Evolutionary conservation across 2,797 vertebrate genomes (phyloP), one percentile per base, ranked within the genome.

Genomic region (Myotis pilosus): DNA sequence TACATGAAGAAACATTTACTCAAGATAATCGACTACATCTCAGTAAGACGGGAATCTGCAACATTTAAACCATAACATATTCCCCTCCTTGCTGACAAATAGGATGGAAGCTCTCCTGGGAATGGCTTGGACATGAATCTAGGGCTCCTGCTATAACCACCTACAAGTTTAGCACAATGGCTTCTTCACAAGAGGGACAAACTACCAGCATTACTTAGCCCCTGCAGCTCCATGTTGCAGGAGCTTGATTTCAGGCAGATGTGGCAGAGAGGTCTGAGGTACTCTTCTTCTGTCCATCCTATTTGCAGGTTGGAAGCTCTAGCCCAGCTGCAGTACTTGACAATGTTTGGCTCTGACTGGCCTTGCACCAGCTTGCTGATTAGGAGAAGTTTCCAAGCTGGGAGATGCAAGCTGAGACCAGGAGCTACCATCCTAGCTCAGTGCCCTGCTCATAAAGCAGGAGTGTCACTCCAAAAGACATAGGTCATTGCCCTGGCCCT

Each of bases 371-470:
- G 20, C 68, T 53, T 19, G 0, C 12, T 79, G 15, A 1, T 28
- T 22, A 87, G 55, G 5, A 90, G 20, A 2, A 33, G 20, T 28
- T 5, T 16, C 30, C 11, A n/a, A n/a, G 13, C 28, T 22, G 17
- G 33, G 28, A 79, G 49, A 62, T 69, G 36, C 7, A 28, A 44
- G 30, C 28, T 75, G 33, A 78, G 33, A 87, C 16, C 22, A 75
- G 12, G 20, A 84, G 16, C 20, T 49, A 28, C 8, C 10, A 53
- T 15, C 8, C n/a, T 36, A 89, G 60, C 3, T 60, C 60, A n/a
- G 19, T 0, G 1, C 23, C 36, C 8, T 36, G 23, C 5, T 44
- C 20, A 36, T 0, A 57, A 15, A 38, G 1, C 20, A 60, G 6
- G 19, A 49, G 5, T 13, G 0, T 1, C 17, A 5, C 11, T 64